A percentile compares a stretch with the other conserved stretches of the same genome.
Conservation (phyloP, 1,140 invertebrate species). For the Chironomus tepperi region DNA sequence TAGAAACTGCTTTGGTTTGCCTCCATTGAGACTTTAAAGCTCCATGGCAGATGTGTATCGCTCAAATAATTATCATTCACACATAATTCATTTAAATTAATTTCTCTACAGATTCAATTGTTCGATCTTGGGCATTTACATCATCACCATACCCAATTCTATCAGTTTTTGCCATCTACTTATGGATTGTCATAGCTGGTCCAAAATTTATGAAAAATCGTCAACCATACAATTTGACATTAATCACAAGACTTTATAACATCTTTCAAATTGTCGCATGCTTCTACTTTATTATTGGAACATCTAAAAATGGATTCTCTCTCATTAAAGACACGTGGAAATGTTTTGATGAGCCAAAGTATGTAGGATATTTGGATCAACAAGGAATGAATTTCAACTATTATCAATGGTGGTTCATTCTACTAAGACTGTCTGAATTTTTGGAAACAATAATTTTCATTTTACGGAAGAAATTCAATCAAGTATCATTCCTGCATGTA, state of each 20-base stretch:
- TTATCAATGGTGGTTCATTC: constrained; percentile 61
- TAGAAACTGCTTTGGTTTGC: no score
- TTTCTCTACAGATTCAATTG: neutral
- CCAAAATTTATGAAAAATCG: constrained; percentile 66
- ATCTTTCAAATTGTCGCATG: constrained; percentile 57
- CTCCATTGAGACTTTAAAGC: no score
- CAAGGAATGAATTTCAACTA: neutral
- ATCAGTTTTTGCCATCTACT: constrained; percentile 51
- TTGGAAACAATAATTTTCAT: constrained; percentile 78
- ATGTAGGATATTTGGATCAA: neutral
- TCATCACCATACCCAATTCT: constrained; percentile 33
- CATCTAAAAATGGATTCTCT: neutral
- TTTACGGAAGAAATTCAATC: constrained; percentile 72
- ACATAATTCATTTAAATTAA: no score
- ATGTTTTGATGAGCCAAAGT: neutral
- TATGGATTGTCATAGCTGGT: constrained; percentile 52
- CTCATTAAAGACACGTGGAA: neutral
- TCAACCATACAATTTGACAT: constrained; percentile 58
- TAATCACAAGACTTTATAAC: constrained; percentile 66
- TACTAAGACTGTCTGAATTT: constrained; percentile 57
- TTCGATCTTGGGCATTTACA: neutral
- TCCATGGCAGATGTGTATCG: no score
- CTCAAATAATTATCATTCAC: no score
- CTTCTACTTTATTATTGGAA: neutral
- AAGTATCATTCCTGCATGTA: constrained; percentile 79